These are phyloP conservation scores for Tetramorium simillimum DNA, from an alignment of 1,140 invertebrate genomes.

Conservation along the genomic window DNA sequence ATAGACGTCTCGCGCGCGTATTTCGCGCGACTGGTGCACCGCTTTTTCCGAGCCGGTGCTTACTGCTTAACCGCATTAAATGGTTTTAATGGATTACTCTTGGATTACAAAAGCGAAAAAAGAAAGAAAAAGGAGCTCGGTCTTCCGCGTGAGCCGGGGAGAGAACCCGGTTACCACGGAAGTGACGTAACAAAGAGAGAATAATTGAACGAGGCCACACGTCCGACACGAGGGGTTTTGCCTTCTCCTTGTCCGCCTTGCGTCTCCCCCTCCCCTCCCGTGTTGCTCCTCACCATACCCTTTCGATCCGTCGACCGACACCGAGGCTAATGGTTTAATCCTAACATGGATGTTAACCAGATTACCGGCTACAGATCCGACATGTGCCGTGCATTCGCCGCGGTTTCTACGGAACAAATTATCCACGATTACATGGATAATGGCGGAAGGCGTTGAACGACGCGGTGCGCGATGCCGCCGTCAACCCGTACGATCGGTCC, in stretches of 20 bases:
- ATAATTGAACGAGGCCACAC: slow-evolving; percentile 67
- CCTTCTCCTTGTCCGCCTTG: slow-evolving; percentile 23
- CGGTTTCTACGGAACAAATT: slow-evolving; percentile 79
- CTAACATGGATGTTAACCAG: slow-evolving; percentile 81
- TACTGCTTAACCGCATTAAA: slow-evolving; percentile 51
- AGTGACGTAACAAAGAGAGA: slow-evolving; percentile 56
- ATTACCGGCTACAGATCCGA: slow-evolving; percentile 74
- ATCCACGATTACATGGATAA: slow-evolving; percentile 78
- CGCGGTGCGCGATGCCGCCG: slow-evolving; percentile 55
- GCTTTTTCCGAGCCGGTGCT: slow-evolving; percentile 16
- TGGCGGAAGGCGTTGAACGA: slow-evolving; percentile 70
- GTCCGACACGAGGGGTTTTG: slow-evolving; percentile 57
- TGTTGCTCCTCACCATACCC: slow-evolving; percentile 20
- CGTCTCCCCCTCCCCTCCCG: not conserved
- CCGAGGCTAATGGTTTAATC: slow-evolving; percentile 80
- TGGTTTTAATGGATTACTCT: slow-evolving; percentile 54
- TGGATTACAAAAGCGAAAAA: slow-evolving; percentile 53
- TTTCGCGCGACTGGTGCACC: not conserved
- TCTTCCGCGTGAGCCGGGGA: slow-evolving; percentile 27
- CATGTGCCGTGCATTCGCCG: slow-evolving; percentile 65
- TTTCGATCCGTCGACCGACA: slow-evolving; percentile 45
- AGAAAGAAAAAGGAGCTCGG: slow-evolving; percentile 19
- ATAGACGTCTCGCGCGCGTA: not conserved
- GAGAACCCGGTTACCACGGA: slow-evolving; percentile 46
- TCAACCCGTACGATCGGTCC: slow-evolving; percentile 20